Conservation (phyloP, 2,888 invertebrate species). For the Panorpa germanica region DNA sequence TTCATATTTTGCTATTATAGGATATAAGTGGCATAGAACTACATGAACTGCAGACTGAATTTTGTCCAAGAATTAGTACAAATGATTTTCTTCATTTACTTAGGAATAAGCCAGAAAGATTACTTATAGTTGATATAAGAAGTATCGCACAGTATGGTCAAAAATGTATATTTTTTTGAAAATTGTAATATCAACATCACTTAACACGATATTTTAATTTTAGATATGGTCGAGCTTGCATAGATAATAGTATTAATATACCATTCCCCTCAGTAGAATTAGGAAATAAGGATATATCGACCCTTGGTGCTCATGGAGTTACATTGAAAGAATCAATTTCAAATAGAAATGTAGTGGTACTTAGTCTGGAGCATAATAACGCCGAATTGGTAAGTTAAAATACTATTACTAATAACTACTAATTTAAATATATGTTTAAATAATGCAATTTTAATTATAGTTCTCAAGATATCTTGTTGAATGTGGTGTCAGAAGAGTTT, state of each 20-base stretch:
- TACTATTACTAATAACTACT: conserved; percentile 14
- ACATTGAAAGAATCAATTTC: conserved; percentile 35
- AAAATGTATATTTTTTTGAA: conserved; percentile 12
- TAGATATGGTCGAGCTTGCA: conserved; percentile 60
- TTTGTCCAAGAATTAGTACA: conserved; percentile 68
- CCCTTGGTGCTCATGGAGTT: conserved; percentile 43
- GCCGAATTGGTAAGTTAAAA: conserved; percentile 40
- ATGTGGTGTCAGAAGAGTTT: conserved; percentile 59
- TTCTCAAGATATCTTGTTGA: conserved; percentile 73
- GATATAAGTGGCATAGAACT: conserved; percentile 49
- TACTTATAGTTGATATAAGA: conserved; percentile 51
- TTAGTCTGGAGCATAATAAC: conserved; percentile 62
- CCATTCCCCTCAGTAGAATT: conserved; percentile 67
- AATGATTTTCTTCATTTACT: conserved; percentile 63
- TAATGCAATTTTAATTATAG: conserved; percentile 27
- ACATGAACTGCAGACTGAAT: conserved; percentile 49
- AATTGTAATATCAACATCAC: conserved; percentile 14
- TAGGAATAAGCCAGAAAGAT: conserved; percentile 31
- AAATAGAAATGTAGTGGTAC: conserved; percentile 47
- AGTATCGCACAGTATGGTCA: conserved; percentile 34
- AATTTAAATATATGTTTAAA: conserved; percentile 18
- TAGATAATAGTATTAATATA: conserved; percentile 71
- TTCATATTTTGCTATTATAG: conserved; percentile 22
- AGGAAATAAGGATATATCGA: conserved; percentile 47
- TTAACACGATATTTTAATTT: conserved; percentile 11